Evolutionary conservation across 2,113 vertebrate species (phyloP), one percentile per base, ranked within the genome.

Genomic region (Protomyctophum bolini): DNA sequence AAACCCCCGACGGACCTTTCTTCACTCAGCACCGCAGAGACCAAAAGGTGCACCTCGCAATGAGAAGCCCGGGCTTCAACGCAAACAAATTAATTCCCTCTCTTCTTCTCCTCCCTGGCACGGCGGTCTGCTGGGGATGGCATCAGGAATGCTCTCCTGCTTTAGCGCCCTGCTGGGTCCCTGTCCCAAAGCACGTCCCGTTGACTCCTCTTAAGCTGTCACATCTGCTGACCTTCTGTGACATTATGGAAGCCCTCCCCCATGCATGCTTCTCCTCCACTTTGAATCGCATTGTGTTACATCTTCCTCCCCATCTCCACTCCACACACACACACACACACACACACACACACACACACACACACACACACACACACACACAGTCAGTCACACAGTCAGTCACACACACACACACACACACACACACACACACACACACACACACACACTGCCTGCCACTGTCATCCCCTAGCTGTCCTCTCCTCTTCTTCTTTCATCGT

Each of bases 1-100:
- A 65, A 73, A 77, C 77, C 84, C 86, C 79, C 77, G 10, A 60
- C 78, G 58, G 88, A 82, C 63, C 57, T 56, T 45, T 75, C 64
- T 73, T 83, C 76, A 51, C 54, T 4, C 62, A 57, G 72, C 67
- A 67, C 63, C 77, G 21, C 65, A 58, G n/a, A 86, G 74, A 69
- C 50, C 68, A 51, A 64, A 80, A 52, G 45, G 1, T 21, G 21
- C 21, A 83, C 62, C 15, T 21, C 33, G 10, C 70, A 80, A 63
- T 81, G 69, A 75, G 68, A 84, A 71, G 57, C 52, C 54, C 21
- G 21, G 64, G 8, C 56, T 67, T 67, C 55, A 65, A 74, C 55
- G 60, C 51, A 54, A 54, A 10, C 11, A 54, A 54, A 54, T 54
- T 54, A 54, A 54, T 54, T 54, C 10, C 10, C 6, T 10, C 51